Evolutionary conservation across 2,888 invertebrate species (phyloP), one percentile per base, ranked within the genome.

Genomic region (Brachyptera putata): DNA sequence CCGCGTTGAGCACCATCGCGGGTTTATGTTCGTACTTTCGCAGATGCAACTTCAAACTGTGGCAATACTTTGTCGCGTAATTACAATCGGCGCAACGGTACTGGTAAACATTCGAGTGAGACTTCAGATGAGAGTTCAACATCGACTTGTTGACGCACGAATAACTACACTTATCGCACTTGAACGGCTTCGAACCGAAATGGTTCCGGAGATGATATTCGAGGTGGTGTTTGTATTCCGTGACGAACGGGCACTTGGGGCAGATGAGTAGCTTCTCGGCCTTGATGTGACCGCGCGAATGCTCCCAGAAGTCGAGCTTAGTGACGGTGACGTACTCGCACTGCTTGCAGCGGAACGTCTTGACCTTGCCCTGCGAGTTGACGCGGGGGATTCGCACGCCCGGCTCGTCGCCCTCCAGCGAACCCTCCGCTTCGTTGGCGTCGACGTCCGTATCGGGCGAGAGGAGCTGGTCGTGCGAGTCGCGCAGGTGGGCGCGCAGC

Each of bases 101-200:
- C 71, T 94, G 95, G 71, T 95, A 95, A 1, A 95, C 80, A 66
- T 87, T 89, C 0, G 91, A 91, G 75, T 99, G 99, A 0, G 94
- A 95, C 73, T 99, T 99, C 71, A 95, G 83, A 73, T 99, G 99
- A 0, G 95, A 96, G 76, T 95, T 98, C 58, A 99, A 80, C 99
- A 99, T 99, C 0, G 97, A 97, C 74, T 96, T 95, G 77, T 95
- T 97, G n/a, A 96, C 95, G 72, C 96, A 97, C 0, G 86, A 83
- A 70, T 95, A 95, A 16, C 83, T 80, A 73, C 97, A 98, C 71
- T 92, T 86, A 64, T 83, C 82, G 75, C 97, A 98, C 73, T 91
- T 90, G 79, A 91, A 97, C 1, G 98, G 98, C 72, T 99, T 99
- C 0, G 90, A 88, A 37, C 95, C 95, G 69, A 87, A 83, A 75